Percentiles rank a stretch among this genome's conserved stretches.
Conservation (phyloP, 2,797 vertebrate species). For the Rhabdomys pumilio region DNA sequence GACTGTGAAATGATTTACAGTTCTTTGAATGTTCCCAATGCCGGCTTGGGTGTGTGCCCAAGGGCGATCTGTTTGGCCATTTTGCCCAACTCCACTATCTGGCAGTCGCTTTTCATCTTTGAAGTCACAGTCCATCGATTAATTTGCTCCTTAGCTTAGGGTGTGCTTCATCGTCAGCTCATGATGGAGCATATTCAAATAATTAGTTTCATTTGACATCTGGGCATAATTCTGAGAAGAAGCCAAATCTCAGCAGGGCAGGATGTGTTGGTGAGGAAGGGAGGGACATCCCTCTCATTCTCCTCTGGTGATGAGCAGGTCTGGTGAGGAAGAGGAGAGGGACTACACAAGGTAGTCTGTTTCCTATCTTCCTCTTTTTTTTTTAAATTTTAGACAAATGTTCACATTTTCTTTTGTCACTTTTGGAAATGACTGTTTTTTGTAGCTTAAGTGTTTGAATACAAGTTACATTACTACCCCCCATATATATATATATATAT, state of each 20-base stretch:
- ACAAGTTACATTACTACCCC: background rate
- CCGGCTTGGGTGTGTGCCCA: background rate
- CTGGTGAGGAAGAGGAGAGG: background rate
- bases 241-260: background rate
- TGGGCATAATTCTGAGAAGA: background rate
- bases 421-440: background rate
- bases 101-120: background rate
- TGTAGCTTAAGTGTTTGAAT: background rate
- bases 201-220: background rate
- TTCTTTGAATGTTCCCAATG: conserved; percentile 6
- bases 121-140: background rate
- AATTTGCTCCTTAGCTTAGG: background rate
- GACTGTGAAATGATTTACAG: background rate
- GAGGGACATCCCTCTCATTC: background rate
- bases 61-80: background rate
- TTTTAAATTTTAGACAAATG: too few species aligned
- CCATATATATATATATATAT: too few species aligned
- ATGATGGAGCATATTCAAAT: too few species aligned
- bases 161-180: background rate
- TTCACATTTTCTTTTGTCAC: background rate
- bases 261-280: background rate
- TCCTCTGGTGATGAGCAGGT: background rate
- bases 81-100: background rate
- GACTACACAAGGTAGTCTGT: background rate
- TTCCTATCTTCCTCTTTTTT: background rate